Evolutionary conservation across 2,888 invertebrate genomes (phyloP), one percentile per base, ranked within the genome.

Genomic region (Monopis laevigella): DNA sequence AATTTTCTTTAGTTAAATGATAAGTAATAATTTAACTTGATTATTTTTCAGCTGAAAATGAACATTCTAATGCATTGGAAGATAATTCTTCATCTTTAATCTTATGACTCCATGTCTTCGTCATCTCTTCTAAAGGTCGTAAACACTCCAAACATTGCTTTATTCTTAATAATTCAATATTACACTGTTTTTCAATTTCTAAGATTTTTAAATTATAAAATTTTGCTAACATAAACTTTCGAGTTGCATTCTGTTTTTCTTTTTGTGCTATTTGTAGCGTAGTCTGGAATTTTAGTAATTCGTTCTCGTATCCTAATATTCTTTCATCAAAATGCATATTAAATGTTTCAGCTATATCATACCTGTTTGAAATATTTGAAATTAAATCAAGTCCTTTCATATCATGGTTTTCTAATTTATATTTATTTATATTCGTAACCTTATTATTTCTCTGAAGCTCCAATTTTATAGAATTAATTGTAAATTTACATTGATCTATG

Each of bases 151-250:
- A 49, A 43, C 69, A 78, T 54, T 80, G 80, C 45, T 80, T 77
- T 12, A 78, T 69, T 13, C 75, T 60, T 34, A 78, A 56, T 27
- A 80, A 46, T 47, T 80, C 78, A 45, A 77, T 68, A 45, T 78
- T 80, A 46, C 78, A 78, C 54, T 80, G 78, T 47, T 80, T 80
- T 58, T 81, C 80, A 13, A 80, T 67, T 55, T 78, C 80, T 46
- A 78, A 50, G 30, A 78, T 57, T 48, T 77, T 81, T 6, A 80
- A 48, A 44, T 62, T 65, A 45, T 65, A 78, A 39, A 73, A 77
- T 55, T 78, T 80, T n/a, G 73, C 57, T 16, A 81, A 52, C 75
- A 78, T 78, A 55, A 77, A 69, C 51, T 71, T 77, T 45, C 72
- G 59, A 24, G 77, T 75, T 8, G 73, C 75, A 50, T 74, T 75